These are phyloP conservation scores for Nymphalis c-album DNA, from an alignment of 2,888 invertebrate genomes.

Conservation along the genomic window DNA sequence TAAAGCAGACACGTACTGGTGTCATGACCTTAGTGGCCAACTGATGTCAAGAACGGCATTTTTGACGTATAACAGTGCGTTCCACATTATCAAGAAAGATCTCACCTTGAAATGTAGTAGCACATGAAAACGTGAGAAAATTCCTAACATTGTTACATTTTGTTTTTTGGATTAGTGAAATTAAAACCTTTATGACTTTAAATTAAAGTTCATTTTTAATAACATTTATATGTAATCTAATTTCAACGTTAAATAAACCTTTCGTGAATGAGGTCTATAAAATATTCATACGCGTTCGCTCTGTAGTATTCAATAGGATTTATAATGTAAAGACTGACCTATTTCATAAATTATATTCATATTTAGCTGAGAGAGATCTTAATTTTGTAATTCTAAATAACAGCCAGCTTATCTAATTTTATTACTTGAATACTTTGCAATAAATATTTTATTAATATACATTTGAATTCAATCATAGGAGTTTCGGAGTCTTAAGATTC, in stretches of 20 bases:
- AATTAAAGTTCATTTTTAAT: background rate
- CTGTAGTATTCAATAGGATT: background rate
- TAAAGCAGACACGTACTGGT: conserved; percentile 48
- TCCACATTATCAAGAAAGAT: conserved; percentile 49
- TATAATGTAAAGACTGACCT: conserved; percentile 5
- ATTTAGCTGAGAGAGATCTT: conserved; percentile 9
- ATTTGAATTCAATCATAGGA: conserved; percentile 3
- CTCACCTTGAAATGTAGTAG: conserved; percentile 66
- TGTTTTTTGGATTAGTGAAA: conserved; percentile 4
- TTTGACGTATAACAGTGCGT: conserved; percentile 49
- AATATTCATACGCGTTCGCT: conserved; percentile 5
- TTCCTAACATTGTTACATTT: conserved; percentile 45
- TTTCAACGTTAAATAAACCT: background rate
- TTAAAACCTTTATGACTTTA: background rate
- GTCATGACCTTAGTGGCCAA: conserved; percentile 66
- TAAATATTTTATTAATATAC: conserved; percentile 5
- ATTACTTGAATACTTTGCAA: conserved; percentile 3
- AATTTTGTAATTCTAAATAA: conserved; percentile 11
- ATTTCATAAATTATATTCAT: conserved; percentile 7
- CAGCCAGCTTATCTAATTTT: conserved; percentile 10
- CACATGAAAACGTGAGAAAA: conserved; percentile 62
- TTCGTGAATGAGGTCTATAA: background rate
- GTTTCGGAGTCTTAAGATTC: conserved; percentile 1
- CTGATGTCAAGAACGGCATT: conserved; percentile 40
- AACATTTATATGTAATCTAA: background rate